Percentiles rank a stretch among this genome's conserved stretches.
phyloP scores from a whole-genome alignment of 1,140 invertebrate genomes.

The Drosophila azteca region DNA sequence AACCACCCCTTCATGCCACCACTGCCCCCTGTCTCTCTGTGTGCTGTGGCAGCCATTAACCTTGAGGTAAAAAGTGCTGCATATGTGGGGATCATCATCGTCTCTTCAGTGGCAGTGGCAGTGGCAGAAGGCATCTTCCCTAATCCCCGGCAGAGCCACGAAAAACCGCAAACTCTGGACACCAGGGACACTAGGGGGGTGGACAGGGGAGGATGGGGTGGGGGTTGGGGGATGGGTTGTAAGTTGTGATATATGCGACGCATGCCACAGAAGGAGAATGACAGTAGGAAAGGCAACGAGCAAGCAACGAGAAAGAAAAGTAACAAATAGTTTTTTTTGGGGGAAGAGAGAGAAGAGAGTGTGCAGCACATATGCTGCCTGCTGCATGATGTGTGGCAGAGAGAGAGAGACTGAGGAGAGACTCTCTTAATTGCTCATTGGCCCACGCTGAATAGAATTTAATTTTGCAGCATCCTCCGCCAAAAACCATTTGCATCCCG shows the following conservation, averaged over 20 bases:
- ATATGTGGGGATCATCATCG: constrained; percentile 2
- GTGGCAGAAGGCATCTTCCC: constrained; percentile 15
- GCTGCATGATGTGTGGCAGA: background rate
- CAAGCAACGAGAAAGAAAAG: constrained; percentile 31
- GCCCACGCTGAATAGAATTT: constrained; percentile 11
- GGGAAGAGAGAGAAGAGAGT: constrained; percentile 11
- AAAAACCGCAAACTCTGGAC: constrained; percentile 60
- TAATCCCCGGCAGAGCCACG: constrained; percentile 37
- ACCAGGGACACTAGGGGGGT: background rate
- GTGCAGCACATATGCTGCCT: constrained; percentile 18
- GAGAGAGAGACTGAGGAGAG: no score
- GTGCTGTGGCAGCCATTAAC: constrained; percentile 68
- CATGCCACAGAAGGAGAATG: constrained; percentile 52
- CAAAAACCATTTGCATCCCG: background rate
- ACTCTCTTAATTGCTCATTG: no score
- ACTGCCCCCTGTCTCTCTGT: constrained; percentile 42
- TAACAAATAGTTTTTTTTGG: constrained; percentile 61
- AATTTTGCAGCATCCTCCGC: constrained; percentile 19
- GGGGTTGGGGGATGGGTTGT: constrained; percentile 18
- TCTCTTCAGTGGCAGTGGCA: no score
- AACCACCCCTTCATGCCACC: constrained; percentile 1
- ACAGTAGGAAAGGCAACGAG: constrained; percentile 20
- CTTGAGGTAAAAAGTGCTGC: constrained; percentile 60
- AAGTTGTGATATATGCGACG: constrained; percentile 75
- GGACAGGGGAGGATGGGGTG: background rate